Base-by-base conservation (phyloP, 2,888 invertebrate genomes). In the Peribatodes rhomboidaria region DNA sequence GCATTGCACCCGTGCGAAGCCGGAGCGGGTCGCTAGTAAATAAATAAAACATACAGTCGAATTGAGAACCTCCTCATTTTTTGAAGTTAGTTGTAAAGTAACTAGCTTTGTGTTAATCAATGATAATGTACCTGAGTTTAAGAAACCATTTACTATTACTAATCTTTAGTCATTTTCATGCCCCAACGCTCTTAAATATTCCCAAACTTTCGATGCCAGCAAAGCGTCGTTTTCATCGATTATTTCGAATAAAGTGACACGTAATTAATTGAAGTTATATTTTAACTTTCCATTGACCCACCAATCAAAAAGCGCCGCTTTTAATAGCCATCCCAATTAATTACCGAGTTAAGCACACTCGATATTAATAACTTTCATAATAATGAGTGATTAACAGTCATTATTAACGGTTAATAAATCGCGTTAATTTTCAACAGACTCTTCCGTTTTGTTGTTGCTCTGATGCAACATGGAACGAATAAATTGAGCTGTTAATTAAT, bases 251-350 rank as follows among this genome's bases (percentile, higher is more conserved):
- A 8, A 52, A 37, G 20, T 41, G 39, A 39, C 44, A n/a, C 35
- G 10, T 55, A 47, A 55, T 55, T 47, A 61, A 61, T 61, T 42
- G 16, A 49, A 39, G 61, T 49, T 49, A 53, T 52, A 55, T 47
- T 57, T 57, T 16, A 47, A 20, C 42, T 35, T 62, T 22, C 33
- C 18, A 54, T 53, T 46, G 39, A 27, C 27, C 27, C 13, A 46
- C 61, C 61, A 56, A 62, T 62, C 56, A 62, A 56, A 56, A 49
- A 35, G 49, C 41, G 52, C 44, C 20, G 27, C 22, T 35, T 55
- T 54, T 62, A 62, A 62, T 53, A 46, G 47, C n/a, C 52, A 3
- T 37, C 20, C 62, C 62, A 62, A 53, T 63, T 58, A 63, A 61
- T 61, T 42, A 39, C 20, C 14, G 33, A 44, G 56, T 49, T 31